Evolutionary conservation across 2,113 vertebrate species (phyloP).

Genomic region (Athene noctua): DNA sequence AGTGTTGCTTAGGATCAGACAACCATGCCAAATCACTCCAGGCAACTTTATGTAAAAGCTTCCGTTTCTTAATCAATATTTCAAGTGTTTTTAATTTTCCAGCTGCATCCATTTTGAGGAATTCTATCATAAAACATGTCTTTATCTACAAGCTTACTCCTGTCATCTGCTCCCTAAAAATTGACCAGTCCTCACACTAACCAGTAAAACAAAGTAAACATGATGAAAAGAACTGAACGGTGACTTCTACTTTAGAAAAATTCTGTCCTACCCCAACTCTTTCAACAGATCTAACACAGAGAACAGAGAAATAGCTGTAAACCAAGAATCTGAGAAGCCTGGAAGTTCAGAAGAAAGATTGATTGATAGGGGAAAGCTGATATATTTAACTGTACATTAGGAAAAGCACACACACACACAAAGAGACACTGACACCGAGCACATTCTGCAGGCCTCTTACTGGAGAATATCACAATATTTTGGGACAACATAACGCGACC

Average conservation of each 20-base stretch:
- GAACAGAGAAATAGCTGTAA: background rate
- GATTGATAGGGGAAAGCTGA: background rate
- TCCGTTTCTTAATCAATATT: background rate
- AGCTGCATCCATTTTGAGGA: background rate
- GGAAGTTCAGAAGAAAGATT: background rate
- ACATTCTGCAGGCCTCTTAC: background rate
- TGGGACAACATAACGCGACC: accelerated
- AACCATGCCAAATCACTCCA: background rate
- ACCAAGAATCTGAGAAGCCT: background rate
- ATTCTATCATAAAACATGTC: background rate
- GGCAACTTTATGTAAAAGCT: accelerated
- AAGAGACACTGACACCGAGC: background rate
- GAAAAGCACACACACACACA: background rate
- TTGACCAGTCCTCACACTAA: background rate
- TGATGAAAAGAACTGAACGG: background rate
- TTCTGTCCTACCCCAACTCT: background rate
- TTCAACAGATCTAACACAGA: background rate
- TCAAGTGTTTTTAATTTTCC: background rate
- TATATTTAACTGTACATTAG: background rate
- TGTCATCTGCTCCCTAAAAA: background rate
- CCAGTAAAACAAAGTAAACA: background rate
- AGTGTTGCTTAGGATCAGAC: background rate
- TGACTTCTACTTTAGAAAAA: background rate
- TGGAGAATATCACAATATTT: background rate
- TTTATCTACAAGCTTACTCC: background rate